A percentile compares a stretch with the other conserved stretches of the same genome.
These are phyloP conservation scores for Ceyx erithaca DNA, from an alignment of 2,797 vertebrate genomes.

Conservation along the genomic window DNA sequence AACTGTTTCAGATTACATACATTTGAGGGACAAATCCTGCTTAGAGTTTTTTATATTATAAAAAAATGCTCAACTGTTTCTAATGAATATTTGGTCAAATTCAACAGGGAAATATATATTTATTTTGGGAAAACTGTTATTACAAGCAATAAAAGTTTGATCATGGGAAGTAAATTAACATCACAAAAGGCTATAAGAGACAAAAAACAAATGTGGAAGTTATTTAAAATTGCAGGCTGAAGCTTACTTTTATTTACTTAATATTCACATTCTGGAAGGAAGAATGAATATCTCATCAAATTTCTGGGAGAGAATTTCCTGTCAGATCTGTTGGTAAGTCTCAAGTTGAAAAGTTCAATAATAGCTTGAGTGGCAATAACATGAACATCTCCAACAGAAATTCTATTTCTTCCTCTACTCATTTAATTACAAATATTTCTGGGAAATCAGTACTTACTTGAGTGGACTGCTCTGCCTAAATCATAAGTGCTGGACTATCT, in stretches of 20 bases:
- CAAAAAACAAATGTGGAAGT: background rate
- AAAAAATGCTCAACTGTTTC: background rate
- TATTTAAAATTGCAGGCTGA: background rate
- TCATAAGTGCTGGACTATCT: background rate
- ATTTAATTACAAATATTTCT: slow-evolving; percentile 26
- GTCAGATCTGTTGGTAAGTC: background rate
- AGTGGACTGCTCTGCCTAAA: background rate
- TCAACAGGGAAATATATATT: background rate
- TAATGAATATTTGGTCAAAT: background rate
- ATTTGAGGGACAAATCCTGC: background rate
- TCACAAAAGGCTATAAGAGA: background rate
- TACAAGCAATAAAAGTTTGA: background rate
- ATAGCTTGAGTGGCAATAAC: background rate
- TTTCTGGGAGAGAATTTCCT: background rate
- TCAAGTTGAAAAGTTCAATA: slow-evolving; percentile 2
- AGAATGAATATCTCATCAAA: slow-evolving; percentile 5
- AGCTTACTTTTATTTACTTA: background rate
- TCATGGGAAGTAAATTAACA: background rate
- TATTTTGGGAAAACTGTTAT: background rate
- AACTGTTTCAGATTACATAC: background rate
- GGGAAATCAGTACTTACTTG: background rate
- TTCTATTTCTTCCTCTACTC: background rate
- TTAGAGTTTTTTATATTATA: background rate
- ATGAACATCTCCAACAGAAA: background rate
- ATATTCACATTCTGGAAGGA: background rate